phyloP scores from a whole-genome alignment of 2,113 vertebrate genomes.

The Misgurnus anguillicaudatus region DNA sequence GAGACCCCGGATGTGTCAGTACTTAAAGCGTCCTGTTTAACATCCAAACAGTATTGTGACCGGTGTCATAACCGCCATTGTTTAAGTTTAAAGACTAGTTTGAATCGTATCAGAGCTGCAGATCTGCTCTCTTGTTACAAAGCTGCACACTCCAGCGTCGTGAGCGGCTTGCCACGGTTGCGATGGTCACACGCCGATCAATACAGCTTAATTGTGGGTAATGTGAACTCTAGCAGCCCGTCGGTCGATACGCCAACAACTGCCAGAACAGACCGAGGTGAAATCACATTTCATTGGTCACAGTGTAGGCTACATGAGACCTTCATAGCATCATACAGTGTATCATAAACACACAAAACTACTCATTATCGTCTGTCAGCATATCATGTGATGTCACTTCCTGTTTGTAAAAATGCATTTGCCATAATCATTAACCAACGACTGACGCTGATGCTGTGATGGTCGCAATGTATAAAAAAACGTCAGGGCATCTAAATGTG shows the following conservation, averaged over 20 bases:
- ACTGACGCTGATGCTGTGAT: neutral
- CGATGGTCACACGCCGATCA: slow-evolving; percentile 54
- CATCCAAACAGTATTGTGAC: neutral
- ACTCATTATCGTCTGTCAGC: neutral
- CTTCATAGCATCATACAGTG: slow-evolving; percentile 6
- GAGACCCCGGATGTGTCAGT: neutral
- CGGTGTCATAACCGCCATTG: neutral
- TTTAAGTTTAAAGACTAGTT: slow-evolving; percentile 28
- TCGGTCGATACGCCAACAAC: slow-evolving; percentile 57
- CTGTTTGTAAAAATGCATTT: neutral
- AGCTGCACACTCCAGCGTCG: neutral
- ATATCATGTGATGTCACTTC: neutral
- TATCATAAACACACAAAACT: neutral
- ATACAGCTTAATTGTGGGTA: slow-evolving; percentile 68
- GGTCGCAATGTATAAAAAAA: neutral
- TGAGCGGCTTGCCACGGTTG: slow-evolving; percentile 26
- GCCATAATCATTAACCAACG: neutral
- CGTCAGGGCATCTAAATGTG: slow-evolving; percentile 33
- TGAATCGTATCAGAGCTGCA: neutral
- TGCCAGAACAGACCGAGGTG: slow-evolving; percentile 47
- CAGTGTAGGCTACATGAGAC: slow-evolving; percentile 29
- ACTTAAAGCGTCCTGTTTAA: slow-evolving; percentile 1
- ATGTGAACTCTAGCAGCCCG: slow-evolving; percentile 63
- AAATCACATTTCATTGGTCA: slow-evolving; percentile 49
- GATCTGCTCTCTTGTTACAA: slow-evolving; percentile 35